Base-by-base conservation (phyloP, 1,140 invertebrate genomes). In the Pseudomyrmex concolor region DNA sequence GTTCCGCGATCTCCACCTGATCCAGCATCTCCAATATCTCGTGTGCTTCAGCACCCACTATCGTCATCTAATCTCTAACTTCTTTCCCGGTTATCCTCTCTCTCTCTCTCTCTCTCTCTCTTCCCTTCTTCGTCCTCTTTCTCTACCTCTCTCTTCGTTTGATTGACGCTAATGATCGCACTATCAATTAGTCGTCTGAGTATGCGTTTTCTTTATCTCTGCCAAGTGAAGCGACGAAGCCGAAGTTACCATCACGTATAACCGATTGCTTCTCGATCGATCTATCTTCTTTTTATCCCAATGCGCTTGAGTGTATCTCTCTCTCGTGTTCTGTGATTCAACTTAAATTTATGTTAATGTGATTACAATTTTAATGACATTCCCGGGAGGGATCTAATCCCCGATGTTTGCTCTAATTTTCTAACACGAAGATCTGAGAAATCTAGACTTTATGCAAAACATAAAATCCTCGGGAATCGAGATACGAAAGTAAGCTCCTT, bases 121-220 rank as follows among this genome's bases (percentile, higher is more conserved):
- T 34, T 3, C 25, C 25, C 25, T 64, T 7, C 25, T 13, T 5
- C 34, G 4, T 70, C 10, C 15, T 19, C 54, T 43, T 43, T n/a
- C n/a, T 78, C 34, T 70, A 0, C 22, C 25, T 25, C 25, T 15
- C 43, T 57, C 19, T 70, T 71, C 45, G 54, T 12, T 80, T 71
- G 66, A 80, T 80, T 71, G 66, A 80, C 76, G 22, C 54, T 80
- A 80, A 80, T 80, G 43, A 59, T 80, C 66, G 10, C 15, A 25
- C 54, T 48, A 68, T n/a, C 13, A 71, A 80, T 80, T 60, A 80
- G 43, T 15, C n/a, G 19, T 34, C 67, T 77, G 4, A 17, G 22
- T 66, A 43, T 19, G 22, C 48, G 19, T 76, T 68, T 68, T 68
- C 64, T 78, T 70, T 43, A 59, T 70, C 43, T 54, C 19, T 59